phyloP scores from a whole-genome alignment of 2,797 vertebrate species.

The Danionella dracula region DNA sequence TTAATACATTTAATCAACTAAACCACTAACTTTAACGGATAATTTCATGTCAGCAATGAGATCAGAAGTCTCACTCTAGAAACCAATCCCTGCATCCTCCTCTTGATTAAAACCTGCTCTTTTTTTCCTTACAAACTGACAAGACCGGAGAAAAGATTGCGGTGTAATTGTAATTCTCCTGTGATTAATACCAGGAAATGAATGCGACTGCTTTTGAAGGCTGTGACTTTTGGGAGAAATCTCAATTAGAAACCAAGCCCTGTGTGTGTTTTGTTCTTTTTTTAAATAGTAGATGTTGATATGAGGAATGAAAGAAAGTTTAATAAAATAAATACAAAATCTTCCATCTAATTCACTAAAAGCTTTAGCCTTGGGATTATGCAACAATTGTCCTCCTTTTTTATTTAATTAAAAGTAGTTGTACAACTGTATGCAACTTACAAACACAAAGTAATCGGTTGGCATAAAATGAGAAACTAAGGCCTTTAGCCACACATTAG shows the following conservation, averaged over 20 bases:
- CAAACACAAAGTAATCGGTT: conserved; percentile 26
- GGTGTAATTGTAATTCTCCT: conserved; percentile 54
- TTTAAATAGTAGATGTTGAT: conserved; percentile 10
- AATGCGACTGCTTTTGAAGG: conserved; percentile 53
- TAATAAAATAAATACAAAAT: conserved; percentile 18
- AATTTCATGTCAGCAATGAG: conserved; percentile 22
- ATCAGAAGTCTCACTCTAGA: conserved; percentile 21
- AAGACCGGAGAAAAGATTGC: conserved; percentile 34
- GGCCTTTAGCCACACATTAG: conserved; percentile 38
- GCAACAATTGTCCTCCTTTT: conserved; percentile 16
- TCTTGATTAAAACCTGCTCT: conserved; percentile 40
- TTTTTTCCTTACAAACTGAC: conserved; percentile 29
- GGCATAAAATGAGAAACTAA: conserved; percentile 46
- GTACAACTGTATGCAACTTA: conserved; percentile 40
- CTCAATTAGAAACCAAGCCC: conserved; percentile 46
- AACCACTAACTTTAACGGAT: conserved; percentile 14
- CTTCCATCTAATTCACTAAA: not conserved
- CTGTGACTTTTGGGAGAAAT: conserved; percentile 41
- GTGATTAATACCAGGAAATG: conserved; percentile 49
- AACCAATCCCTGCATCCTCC: conserved; percentile 28
- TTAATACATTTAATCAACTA: conserved; percentile 27
- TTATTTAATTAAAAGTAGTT: conserved; percentile 32
- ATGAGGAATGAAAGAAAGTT: conserved; percentile 22
- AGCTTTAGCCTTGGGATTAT: not conserved
- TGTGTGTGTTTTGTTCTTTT: too few relatives aligned